These are phyloP conservation scores for Drosophila tsacasi DNA, from an alignment of 1,140 invertebrate species.

Conservation along the genomic window DNA sequence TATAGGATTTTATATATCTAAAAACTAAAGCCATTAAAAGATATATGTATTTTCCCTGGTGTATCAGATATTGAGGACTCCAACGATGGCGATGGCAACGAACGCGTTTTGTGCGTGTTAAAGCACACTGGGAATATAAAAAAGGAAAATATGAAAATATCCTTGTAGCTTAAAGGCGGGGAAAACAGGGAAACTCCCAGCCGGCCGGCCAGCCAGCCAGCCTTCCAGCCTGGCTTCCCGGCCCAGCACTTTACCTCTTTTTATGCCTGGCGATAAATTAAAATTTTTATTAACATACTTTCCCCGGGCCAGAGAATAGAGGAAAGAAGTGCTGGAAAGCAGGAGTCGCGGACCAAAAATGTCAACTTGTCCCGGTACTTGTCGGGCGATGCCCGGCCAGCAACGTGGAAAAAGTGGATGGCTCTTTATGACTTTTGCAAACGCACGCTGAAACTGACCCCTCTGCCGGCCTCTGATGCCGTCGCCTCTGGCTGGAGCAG, in stretches of 20 bases:
- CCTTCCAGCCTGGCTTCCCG: slow-evolving; percentile 27
- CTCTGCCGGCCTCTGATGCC: not conserved
- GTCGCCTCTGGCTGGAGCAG: slow-evolving; percentile 12
- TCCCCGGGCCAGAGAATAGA: slow-evolving; percentile 23
- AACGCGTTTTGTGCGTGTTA: slow-evolving; percentile 77
- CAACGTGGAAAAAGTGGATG: slow-evolving; percentile 8
- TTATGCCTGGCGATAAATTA: slow-evolving; percentile 71
- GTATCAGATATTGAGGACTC: slow-evolving; percentile 30
- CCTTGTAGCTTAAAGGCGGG: slow-evolving; percentile 41
- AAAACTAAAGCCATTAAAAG: no score
- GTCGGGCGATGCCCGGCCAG: slow-evolving; percentile 24
- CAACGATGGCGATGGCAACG: slow-evolving; percentile 53
- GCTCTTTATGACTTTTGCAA: slow-evolving; percentile 60
- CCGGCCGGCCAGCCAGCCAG: slow-evolving; percentile 29
- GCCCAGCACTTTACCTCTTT: slow-evolving; percentile 58
- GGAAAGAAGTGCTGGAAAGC: not conserved
- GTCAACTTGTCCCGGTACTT: slow-evolving; percentile 64
- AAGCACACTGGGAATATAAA: slow-evolving; percentile 58
- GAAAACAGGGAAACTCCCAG: slow-evolving; percentile 10
- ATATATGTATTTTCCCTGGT: not conserved
- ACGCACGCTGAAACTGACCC: slow-evolving; percentile 54
- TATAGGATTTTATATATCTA: no score
- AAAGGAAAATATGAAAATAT: slow-evolving; percentile 56
- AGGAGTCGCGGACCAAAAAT: slow-evolving; percentile 38
- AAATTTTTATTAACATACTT: slow-evolving; percentile 77